Conservation (phyloP, 1,140 invertebrate genomes). For the Limonius californicus region DNA sequence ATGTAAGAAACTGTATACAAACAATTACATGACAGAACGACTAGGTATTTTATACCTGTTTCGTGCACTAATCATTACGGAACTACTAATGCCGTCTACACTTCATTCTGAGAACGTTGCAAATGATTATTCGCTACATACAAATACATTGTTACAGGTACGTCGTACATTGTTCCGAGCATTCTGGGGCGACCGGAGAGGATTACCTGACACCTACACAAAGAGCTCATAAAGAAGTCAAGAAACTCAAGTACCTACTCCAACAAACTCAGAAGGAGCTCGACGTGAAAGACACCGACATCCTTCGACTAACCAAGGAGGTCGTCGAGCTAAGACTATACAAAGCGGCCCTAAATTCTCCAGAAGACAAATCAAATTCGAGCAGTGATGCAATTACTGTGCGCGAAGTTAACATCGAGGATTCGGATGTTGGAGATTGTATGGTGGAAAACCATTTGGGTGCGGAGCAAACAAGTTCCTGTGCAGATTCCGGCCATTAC, state of each 20-base stretch:
- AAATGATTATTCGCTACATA: neutral
- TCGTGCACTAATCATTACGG: neutral
- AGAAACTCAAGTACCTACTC: slow-evolving; percentile 65
- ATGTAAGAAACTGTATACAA: too few species aligned
- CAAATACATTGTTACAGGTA: slow-evolving; percentile 52
- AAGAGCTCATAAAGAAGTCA: slow-evolving; percentile 72
- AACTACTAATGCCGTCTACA: neutral
- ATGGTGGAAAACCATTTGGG: slow-evolving; percentile 12
- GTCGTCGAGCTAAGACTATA: slow-evolving; percentile 74
- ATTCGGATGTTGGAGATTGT: neutral
- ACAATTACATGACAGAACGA: too few species aligned
- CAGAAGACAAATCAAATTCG: slow-evolving; percentile 64
- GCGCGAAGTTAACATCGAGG: slow-evolving; percentile 19
- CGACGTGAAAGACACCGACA: slow-evolving; percentile 75
- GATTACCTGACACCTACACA: slow-evolving; percentile 86
- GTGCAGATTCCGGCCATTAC: slow-evolving; percentile 81
- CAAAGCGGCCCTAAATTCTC: slow-evolving; percentile 70
- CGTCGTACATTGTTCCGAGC: slow-evolving; percentile 76
- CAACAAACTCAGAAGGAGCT: slow-evolving; percentile 70
- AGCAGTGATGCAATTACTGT: slow-evolving; percentile 72
- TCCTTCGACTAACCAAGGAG: slow-evolving; percentile 75
- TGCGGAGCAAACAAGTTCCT: slow-evolving; percentile 63
- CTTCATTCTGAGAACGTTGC: too few species aligned
- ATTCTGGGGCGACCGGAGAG: slow-evolving; percentile 65
- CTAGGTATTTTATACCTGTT: neutral